Conservation (phyloP, 2,797 vertebrate genomes). For the Acanthopagrus latus region DNA sequence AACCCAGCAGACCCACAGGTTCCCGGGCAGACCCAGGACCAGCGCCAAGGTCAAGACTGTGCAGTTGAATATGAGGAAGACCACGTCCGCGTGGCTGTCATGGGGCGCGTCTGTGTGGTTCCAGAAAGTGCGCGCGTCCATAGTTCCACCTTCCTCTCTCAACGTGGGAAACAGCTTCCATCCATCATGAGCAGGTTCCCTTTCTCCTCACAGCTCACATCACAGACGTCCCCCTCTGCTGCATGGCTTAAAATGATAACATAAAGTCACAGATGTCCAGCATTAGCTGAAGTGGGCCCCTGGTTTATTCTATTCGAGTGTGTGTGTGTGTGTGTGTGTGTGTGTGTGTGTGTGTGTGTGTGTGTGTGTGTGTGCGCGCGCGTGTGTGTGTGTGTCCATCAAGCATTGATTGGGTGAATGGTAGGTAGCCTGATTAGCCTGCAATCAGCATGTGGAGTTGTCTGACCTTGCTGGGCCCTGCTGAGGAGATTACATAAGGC, state of each 20-base stretch:
- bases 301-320: slow-evolving; percentile 30
- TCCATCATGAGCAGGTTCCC: neutral
- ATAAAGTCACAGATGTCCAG: slow-evolving; percentile 6
- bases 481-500: slow-evolving; percentile 17
- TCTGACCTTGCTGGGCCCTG: slow-evolving; percentile 60
- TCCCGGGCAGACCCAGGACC: slow-evolving; percentile 67
- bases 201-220: neutral
- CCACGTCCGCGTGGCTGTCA: neutral
- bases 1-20: slow-evolving; percentile 77
- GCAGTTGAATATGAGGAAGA: slow-evolving; percentile 69
- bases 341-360: too few species aligned
- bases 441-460: slow-evolving; percentile 65
- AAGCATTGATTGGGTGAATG: slow-evolving; percentile 57
- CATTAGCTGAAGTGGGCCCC: slow-evolving; percentile 10
- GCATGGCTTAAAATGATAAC: slow-evolving; percentile 5
- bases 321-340: too few species aligned
- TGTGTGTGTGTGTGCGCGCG: too few species aligned
- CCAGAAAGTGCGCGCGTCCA: slow-evolving; percentile 22
- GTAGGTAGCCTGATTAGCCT: slow-evolving; percentile 57
- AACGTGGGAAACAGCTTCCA: neutral
- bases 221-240: neutral
- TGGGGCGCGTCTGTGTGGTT: slow-evolving; percentile 38
- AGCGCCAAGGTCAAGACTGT: slow-evolving; percentile 56
- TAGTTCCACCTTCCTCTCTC: slow-evolving; percentile 4
- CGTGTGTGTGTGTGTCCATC: slow-evolving; percentile 5